phyloP scores from a whole-genome alignment of 1,140 invertebrate genomes.

The Drosophila micromelanica region DNA sequence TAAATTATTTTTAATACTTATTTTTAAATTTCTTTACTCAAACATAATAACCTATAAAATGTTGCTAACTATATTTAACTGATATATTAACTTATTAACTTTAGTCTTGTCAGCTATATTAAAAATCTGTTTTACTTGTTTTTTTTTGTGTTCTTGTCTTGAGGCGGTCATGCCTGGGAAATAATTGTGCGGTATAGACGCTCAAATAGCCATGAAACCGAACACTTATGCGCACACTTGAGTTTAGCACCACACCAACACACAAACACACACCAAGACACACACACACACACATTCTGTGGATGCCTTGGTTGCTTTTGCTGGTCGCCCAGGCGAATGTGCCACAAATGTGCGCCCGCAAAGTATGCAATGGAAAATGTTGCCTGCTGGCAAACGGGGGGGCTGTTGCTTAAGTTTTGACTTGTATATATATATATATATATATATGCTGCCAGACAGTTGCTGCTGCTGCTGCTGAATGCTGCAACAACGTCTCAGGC shows the following conservation, averaged over 20 bases:
- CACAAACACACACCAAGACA: constrained; percentile 14
- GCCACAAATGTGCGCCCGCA: constrained; percentile 67
- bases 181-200: constrained; percentile 33
- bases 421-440: neutral
- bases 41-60: too few species aligned
- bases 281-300: neutral
- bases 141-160: constrained; percentile 7
- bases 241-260: constrained; percentile 10
- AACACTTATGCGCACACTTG: constrained; percentile 49
- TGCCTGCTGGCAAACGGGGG: constrained; percentile 21
- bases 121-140: neutral
- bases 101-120: neutral
- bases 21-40: too few species aligned
- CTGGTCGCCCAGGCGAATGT: constrained; percentile 71
- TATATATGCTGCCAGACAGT: constrained; percentile 13
- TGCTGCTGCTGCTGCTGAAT: constrained; percentile 11
- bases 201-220: constrained; percentile 57
- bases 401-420: constrained; percentile 33
- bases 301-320: constrained; percentile 16
- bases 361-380: constrained; percentile 51
- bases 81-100: too few species aligned
- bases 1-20: too few species aligned
- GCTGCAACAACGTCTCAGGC: constrained; percentile 28
- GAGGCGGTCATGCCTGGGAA: constrained; percentile 25
- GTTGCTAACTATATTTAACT: too few species aligned